Evolutionary conservation across 2,888 invertebrate species (phyloP).

Genomic region (Polyommatus icarus): DNA sequence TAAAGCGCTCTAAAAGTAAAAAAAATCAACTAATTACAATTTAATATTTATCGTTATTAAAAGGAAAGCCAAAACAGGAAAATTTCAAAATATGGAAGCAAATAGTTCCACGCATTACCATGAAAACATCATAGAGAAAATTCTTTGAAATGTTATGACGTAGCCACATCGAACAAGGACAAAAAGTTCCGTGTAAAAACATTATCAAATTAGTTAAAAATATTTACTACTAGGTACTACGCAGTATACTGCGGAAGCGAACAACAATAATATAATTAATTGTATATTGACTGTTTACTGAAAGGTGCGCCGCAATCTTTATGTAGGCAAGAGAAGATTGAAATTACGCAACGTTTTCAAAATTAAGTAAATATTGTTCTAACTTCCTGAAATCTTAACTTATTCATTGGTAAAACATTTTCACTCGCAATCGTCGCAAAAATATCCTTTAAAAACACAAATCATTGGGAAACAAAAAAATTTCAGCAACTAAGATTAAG

Average conservation of each 20-base stretch:
- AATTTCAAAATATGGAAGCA: not conserved
- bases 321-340: not conserved
- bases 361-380: too few relatives aligned
- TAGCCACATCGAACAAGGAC: not conserved
- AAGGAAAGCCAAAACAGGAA: not conserved
- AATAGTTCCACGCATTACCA: not conserved
- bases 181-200: slow-evolving; percentile 42
- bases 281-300: not conserved
- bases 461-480: too few relatives aligned
- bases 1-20: not conserved
- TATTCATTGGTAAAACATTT: too few relatives aligned
- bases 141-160: slow-evolving; percentile 14
- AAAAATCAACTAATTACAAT: not conserved
- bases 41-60: not conserved
- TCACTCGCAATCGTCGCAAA: too few relatives aligned
- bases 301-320: not conserved
- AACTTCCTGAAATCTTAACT: too few relatives aligned
- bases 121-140: not conserved
- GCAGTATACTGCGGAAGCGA: not conserved
- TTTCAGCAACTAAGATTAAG: too few relatives aligned
- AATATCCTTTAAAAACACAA: too few relatives aligned
- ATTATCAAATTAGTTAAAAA: slow-evolving; percentile 44
- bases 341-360: too few relatives aligned
- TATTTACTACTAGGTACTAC: slow-evolving; percentile 14
- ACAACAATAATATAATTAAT: slow-evolving; percentile 1